Conservation (phyloP, 1,140 invertebrate species). For the Euwallacea fornicatus region DNA sequence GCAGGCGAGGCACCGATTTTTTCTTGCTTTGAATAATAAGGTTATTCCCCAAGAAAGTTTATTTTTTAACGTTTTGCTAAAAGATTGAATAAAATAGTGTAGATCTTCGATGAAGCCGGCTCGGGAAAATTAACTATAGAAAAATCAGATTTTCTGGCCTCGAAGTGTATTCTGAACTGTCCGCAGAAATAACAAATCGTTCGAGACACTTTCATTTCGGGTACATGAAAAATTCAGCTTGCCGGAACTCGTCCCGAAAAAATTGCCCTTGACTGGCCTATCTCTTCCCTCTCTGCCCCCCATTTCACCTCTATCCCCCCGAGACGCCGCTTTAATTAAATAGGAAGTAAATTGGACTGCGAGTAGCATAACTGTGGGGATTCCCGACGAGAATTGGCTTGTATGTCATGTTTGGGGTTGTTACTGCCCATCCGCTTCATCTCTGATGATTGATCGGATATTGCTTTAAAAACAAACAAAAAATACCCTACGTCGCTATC, state of each 20-base stretch:
- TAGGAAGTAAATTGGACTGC: conserved; percentile 37
- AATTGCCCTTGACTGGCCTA: conserved; percentile 35
- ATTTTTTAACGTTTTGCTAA: too few relatives aligned
- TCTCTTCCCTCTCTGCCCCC: conserved; percentile 11
- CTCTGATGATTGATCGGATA: not conserved
- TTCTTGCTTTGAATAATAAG: not conserved
- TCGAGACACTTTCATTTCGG: conserved; percentile 25
- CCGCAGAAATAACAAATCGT: conserved; percentile 21
- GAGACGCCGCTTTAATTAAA: conserved; percentile 39
- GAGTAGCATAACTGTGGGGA: conserved; percentile 32
- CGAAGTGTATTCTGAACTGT: not conserved
- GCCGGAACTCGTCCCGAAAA: conserved; percentile 22
- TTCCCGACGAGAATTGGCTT: conserved; percentile 23
- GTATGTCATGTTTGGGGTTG: conserved; percentile 22
- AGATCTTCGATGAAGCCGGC: too few relatives aligned
- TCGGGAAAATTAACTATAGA: too few relatives aligned
- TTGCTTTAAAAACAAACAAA: too few relatives aligned
- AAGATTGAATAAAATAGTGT: too few relatives aligned
- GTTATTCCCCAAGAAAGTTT: not conserved
- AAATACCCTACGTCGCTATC: too few relatives aligned
- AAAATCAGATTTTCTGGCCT: too few relatives aligned
- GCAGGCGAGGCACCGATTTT: not conserved
- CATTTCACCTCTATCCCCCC: conserved; percentile 19
- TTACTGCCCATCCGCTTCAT: conserved; percentile 8
- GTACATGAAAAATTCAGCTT: conserved; percentile 36